Evolutionary conservation across 2,888 invertebrate genomes (phyloP).

Genomic region (Leptinotarsa haldemani): DNA sequence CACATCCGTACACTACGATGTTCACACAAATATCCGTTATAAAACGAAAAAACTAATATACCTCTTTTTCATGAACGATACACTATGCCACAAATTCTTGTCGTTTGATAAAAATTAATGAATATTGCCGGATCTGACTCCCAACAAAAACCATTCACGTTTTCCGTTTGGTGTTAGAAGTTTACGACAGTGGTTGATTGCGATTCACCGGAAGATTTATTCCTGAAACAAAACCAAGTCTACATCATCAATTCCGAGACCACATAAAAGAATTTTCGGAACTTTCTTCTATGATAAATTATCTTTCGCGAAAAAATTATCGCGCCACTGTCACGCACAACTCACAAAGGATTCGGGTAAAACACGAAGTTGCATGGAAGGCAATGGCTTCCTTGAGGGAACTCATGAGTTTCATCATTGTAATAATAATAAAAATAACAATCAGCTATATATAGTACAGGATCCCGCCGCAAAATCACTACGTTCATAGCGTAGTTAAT

Average conservation of each 20-base stretch:
- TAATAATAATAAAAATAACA: too few species aligned
- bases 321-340: background rate
- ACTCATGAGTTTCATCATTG: too few species aligned
- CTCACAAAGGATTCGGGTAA: background rate
- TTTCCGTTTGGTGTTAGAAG: background rate
- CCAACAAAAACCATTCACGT: background rate
- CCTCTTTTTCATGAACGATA: background rate
- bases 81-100: background rate
- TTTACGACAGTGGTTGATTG: background rate
- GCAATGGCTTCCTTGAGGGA: background rate
- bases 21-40: too few species aligned
- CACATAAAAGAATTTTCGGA: constrained; percentile 5
- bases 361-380: background rate
- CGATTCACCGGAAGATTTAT: constrained; percentile 3
- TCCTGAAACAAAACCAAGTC: background rate
- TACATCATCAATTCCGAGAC: background rate
- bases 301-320: background rate
- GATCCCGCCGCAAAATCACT: too few species aligned
- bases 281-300: constrained; percentile 1
- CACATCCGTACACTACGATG: too few species aligned
- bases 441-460: too few species aligned
- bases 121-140: background rate
- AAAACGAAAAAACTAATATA: too few species aligned
- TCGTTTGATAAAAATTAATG: background rate
- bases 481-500: too few species aligned